phyloP scores from a whole-genome alignment of 2,888 invertebrate genomes.

The Eupeodes latifasciatus region DNA sequence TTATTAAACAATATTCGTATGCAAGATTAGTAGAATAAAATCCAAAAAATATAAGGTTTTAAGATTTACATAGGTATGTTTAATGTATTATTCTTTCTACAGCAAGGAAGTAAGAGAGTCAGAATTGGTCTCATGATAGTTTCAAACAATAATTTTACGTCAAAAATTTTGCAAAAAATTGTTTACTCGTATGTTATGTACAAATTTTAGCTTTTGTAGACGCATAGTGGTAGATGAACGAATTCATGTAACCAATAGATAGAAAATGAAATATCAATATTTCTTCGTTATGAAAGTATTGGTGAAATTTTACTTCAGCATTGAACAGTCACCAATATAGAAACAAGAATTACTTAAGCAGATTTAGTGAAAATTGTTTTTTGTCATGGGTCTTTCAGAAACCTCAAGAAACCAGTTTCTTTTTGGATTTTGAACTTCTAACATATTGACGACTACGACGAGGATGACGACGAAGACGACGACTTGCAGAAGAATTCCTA shows the following conservation, averaged over 20 bases:
- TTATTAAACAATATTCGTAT: no score
- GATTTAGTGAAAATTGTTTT: conserved; percentile 70
- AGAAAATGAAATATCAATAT: background rate
- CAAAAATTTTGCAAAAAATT: no score
- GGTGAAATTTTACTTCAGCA: background rate
- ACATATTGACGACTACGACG: conserved; percentile 6
- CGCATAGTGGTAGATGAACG: no score
- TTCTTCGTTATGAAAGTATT: background rate
- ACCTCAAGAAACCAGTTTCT: conserved; percentile 56
- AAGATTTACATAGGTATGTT: no score
- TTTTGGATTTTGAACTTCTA: conserved; percentile 36
- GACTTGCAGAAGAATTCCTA: conserved; percentile 48
- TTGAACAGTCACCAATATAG: conserved; percentile 46
- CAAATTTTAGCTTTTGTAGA: no score
- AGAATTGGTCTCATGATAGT: no score
- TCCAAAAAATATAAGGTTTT: no score
- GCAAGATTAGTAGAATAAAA: no score
- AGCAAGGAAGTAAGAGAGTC: no score
- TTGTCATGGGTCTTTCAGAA: background rate
- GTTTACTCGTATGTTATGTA: no score
- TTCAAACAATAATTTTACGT: no score
- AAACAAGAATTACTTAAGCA: conserved; percentile 72
- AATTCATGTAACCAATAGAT: background rate
- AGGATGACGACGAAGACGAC: background rate
- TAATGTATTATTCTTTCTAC: no score